Evolutionary conservation across 2,797 vertebrate species (phyloP).

Genomic region (Alectoris magna): DNA sequence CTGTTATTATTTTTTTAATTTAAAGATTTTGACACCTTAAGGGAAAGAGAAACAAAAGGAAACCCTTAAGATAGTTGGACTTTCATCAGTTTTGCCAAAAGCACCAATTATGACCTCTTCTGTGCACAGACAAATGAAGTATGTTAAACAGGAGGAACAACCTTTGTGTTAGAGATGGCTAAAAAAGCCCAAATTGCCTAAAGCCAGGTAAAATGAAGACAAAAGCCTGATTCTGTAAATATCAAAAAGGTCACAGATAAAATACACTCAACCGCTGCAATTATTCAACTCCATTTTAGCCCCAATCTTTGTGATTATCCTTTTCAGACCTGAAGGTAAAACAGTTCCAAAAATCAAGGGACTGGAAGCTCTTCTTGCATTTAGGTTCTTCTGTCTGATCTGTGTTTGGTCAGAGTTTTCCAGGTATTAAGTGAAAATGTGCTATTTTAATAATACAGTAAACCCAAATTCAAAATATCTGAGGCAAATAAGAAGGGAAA

Average conservation of each 20-base stretch:
- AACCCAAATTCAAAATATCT: background rate
- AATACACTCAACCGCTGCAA: background rate
- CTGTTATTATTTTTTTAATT: background rate
- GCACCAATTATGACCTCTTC: slow-evolving; percentile 5
- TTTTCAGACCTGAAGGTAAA: background rate
- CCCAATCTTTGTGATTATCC: background rate
- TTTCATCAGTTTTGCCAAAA: slow-evolving; percentile 38
- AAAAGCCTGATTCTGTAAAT: background rate
- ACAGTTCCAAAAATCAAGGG: background rate
- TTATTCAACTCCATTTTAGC: background rate
- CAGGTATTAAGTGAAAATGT: background rate
- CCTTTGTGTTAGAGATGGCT: background rate
- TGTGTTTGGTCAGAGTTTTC: background rate
- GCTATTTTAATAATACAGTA: background rate
- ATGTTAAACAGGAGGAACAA: background rate
- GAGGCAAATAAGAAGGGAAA: background rate
- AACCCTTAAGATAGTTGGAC: background rate
- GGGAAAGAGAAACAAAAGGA: slow-evolving; percentile 8
- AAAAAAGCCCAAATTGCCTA: background rate
- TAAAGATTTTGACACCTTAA: slow-evolving; percentile 37
- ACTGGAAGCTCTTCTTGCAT: background rate
- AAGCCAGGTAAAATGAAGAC: background rate
- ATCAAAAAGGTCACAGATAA: background rate
- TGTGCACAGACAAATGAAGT: background rate
- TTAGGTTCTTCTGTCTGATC: background rate